These are phyloP conservation scores for Suncus etruscus DNA, from an alignment of 2,113 vertebrate genomes.

Conservation along the genomic window DNA sequence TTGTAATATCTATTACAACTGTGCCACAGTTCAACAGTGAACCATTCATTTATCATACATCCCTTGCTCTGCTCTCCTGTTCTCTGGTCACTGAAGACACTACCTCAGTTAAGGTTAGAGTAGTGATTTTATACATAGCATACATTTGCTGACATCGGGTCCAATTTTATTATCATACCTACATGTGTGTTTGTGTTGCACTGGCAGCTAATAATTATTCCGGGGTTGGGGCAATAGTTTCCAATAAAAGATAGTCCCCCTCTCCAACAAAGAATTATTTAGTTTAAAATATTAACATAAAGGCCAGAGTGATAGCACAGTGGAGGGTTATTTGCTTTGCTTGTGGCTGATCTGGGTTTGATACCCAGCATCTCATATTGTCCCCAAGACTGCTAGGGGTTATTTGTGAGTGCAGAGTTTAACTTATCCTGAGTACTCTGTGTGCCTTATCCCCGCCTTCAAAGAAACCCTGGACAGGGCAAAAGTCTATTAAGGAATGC, in stretches of 20 bases:
- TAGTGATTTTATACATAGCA: background rate
- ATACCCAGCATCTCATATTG: no score
- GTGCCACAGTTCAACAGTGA: no score
- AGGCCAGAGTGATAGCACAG: background rate
- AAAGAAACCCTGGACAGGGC: background rate
- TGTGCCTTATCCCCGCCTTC: no score
- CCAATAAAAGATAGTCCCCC: no score
- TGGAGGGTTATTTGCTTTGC: no score
- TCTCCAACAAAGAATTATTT: background rate
- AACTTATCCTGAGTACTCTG: no score
- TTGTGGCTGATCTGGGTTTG: no score
- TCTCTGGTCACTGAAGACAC: background rate
- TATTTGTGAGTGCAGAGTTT: no score
- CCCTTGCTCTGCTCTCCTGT: background rate
- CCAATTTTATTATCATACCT: conserved; percentile 18
- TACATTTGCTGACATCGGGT: background rate
- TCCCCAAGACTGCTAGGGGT: no score
- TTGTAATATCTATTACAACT: background rate
- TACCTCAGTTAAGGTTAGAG: background rate
- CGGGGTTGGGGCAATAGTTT: background rate
- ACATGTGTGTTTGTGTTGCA: background rate
- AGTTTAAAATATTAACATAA: conserved; percentile 18
- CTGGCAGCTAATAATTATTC: background rate
- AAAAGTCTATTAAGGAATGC: conserved; percentile 9
- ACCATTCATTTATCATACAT: background rate